Evolutionary conservation across 1,140 invertebrate genomes (phyloP).

Genomic region (Cyclina sinensis): DNA sequence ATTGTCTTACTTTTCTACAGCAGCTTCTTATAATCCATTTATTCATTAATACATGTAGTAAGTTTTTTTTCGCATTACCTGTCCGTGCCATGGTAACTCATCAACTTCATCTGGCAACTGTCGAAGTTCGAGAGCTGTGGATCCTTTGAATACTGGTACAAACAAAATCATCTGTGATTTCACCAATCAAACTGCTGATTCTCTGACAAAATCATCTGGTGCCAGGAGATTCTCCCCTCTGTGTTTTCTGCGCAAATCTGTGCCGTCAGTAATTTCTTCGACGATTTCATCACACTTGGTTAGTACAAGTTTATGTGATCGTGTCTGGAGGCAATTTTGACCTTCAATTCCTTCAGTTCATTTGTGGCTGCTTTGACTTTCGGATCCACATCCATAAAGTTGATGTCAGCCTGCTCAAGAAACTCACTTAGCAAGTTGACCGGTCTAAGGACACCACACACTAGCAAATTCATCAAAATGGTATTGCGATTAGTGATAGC

Average conservation of each 20-base stretch:
- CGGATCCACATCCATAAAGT: not conserved
- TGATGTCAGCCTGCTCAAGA: not conserved
- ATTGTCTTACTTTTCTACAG: too few relatives aligned
- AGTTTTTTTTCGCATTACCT: too few relatives aligned
- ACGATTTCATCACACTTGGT: not conserved
- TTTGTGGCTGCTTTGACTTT: not conserved
- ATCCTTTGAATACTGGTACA: too few relatives aligned
- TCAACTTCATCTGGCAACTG: too few relatives aligned
- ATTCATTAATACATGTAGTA: too few relatives aligned
- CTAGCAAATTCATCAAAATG: not conserved
- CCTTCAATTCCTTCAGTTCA: not conserved
- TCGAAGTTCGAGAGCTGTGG: too few relatives aligned
- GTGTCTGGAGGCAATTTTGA: not conserved
- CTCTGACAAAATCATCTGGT: not conserved
- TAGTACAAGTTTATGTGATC: not conserved
- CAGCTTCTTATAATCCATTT: too few relatives aligned
- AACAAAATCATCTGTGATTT: too few relatives aligned
- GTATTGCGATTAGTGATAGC: not conserved
- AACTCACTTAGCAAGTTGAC: not conserved
- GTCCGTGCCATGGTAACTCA: too few relatives aligned
- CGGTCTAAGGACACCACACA: not conserved
- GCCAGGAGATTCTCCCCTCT: not conserved
- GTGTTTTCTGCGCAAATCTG: not conserved
- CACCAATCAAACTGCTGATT: too few relatives aligned
- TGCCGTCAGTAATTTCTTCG: not conserved